Base-by-base conservation (phyloP, 2,797 vertebrate species). In the Xiphorhynchus erythropygius region DNA sequence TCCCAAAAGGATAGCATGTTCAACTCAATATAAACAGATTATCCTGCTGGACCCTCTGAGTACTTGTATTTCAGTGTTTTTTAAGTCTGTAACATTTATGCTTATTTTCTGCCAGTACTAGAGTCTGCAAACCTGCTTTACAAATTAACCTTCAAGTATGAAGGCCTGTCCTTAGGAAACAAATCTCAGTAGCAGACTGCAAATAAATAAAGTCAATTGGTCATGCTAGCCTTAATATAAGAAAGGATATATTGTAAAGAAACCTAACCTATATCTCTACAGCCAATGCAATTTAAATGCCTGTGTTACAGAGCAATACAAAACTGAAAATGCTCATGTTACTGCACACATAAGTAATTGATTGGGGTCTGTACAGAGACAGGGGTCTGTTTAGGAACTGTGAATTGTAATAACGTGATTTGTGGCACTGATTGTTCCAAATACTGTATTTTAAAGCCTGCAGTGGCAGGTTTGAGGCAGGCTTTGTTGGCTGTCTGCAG, bases 11-110 rank as follows among this genome's bases (percentile, higher is more conserved):
- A 97, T 97, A 97, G 93, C 91, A 97, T 96, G 96, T 97, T 98
- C 94, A 97, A 95, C 95, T 97, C 96, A 96, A 97, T 97, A 97
- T 98, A 98, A 98, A 98, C 95, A 97, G 94, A 97, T 97, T 96
- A 97, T 94, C 93, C 87, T 41, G 17, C 76, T 96, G 96, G 97
- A 97, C 96, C 89, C 92, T 96, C 95, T 87, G 80, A 97, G 84
- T 95, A 97, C 97, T 97, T 97, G 84, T 97, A 96, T 97, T 93
- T 97, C 96, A 97, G 92, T 49, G 56, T 97, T 97, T 97, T 89
- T 95, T 79, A 96, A 97, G 93, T 84, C 89, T 95, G 93, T 75
- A 97, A 92, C 80, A 93, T 96, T 97, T 96, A 96, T 87, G 94
- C 94, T 92, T 93, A 56, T 95, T 97, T 97, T 96, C 84, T 97